These are phyloP conservation scores for Sibirionetta formosa DNA, from an alignment of 2,797 vertebrate genomes.

Conservation along the genomic window DNA sequence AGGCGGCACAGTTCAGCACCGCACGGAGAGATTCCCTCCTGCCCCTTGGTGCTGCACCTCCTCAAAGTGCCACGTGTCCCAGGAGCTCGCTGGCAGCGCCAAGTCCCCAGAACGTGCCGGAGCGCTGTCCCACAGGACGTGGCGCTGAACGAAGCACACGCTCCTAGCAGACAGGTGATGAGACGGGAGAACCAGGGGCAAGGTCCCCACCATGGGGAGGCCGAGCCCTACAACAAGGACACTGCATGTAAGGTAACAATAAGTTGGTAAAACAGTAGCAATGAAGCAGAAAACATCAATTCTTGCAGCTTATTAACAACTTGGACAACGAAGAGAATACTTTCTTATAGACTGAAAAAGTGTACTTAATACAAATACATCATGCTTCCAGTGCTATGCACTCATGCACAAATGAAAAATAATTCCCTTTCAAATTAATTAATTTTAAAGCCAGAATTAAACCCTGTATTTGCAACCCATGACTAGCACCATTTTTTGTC, in stretches of 20 bases:
- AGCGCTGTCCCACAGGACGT: not conserved
- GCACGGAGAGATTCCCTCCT: not conserved
- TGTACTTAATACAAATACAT: not conserved
- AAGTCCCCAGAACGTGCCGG: not conserved
- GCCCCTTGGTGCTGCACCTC: not conserved
- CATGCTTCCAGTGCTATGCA: not conserved
- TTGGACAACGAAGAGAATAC: fast-evolving
- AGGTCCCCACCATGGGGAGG: too few relatives aligned
- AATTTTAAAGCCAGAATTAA: not conserved
- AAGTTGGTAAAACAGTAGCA: too few relatives aligned
- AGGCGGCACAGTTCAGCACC: fast-evolving
- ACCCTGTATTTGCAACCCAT: not conserved
- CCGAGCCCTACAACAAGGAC: too few relatives aligned
- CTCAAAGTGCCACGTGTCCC: not conserved
- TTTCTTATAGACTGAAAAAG: not conserved
- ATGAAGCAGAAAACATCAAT: not conserved
- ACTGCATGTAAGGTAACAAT: too few relatives aligned
- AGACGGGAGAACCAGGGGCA: too few relatives aligned
- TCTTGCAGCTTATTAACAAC: not conserved
- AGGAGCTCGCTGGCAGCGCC: not conserved
- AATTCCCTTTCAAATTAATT: not conserved
- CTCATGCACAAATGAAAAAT: not conserved
- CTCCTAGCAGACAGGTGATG: too few relatives aligned
- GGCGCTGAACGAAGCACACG: not conserved
- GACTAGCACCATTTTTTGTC: not conserved